Evolutionary conservation across 2,888 invertebrate species (phyloP).

Genomic region (Candidula unifasciata): DNA sequence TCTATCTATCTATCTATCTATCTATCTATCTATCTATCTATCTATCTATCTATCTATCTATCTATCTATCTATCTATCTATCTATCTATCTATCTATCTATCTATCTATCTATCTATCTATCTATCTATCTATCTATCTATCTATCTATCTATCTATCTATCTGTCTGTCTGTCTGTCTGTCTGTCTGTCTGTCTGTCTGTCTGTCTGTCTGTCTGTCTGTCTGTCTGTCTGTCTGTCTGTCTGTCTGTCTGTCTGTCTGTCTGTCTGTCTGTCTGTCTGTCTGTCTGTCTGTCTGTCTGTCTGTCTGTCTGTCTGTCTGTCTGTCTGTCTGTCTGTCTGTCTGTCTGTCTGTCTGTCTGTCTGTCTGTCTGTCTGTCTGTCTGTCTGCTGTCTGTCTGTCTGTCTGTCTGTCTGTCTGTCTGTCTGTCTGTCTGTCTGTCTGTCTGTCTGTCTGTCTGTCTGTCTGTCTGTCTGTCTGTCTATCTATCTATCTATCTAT

Average conservation of each 20-base stretch:
- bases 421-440: no score
- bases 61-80: not conserved
- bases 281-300: not conserved
- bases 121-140: not conserved
- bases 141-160: not conserved
- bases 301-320: conserved; percentile 1
- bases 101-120: not conserved
- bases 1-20: not conserved
- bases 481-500: no score
- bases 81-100: not conserved
- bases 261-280: not conserved
- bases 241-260: not conserved
- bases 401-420: no score
- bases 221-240: not conserved
- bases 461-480: no score
- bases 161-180: no score
- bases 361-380: not conserved
- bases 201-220: not conserved
- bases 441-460: no score
- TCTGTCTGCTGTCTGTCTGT: no score
- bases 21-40: not conserved
- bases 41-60: not conserved
- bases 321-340: not conserved
- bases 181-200: not conserved
- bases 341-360: not conserved